Percentiles rank a stretch among this genome's conserved stretches.
Evolutionary conservation across 2,888 invertebrate species (phyloP).

Genomic region (Volucella zonaria): DNA sequence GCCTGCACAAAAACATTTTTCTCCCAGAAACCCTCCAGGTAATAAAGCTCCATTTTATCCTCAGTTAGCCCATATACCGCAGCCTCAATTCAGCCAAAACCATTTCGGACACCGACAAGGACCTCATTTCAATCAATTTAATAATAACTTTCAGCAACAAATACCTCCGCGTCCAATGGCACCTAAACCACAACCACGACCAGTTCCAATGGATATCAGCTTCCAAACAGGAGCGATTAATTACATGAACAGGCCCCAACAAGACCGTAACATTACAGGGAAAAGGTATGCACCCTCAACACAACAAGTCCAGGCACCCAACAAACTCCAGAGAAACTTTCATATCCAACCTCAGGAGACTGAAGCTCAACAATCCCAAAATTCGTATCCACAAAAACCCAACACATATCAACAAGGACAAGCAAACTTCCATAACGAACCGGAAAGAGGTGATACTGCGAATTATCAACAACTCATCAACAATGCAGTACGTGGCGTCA

Average conservation of each 20-base stretch:
- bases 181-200: conserved; percentile 7
- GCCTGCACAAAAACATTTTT: no score
- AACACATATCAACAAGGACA: no score
- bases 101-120: not conserved
- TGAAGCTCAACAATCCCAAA: no score
- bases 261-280: not conserved
- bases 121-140: not conserved
- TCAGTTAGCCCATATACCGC: conserved; percentile 7
- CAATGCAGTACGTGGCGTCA: not conserved
- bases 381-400: no score
- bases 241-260: conserved; percentile 7
- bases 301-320: not conserved
- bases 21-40: no score
- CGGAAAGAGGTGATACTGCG: not conserved
- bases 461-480: conserved; percentile 4
- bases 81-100: not conserved
- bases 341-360: no score
- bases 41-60: not conserved
- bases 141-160: not conserved
- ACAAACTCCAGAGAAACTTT: conserved; percentile 5
- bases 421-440: conserved; percentile 1
- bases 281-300: conserved; percentile 2
- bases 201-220: not conserved
- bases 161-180: conserved; percentile 1
- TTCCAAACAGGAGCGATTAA: conserved; percentile 3